phyloP scores from a whole-genome alignment of 1,140 invertebrate species.

The Orius laevigatus region DNA sequence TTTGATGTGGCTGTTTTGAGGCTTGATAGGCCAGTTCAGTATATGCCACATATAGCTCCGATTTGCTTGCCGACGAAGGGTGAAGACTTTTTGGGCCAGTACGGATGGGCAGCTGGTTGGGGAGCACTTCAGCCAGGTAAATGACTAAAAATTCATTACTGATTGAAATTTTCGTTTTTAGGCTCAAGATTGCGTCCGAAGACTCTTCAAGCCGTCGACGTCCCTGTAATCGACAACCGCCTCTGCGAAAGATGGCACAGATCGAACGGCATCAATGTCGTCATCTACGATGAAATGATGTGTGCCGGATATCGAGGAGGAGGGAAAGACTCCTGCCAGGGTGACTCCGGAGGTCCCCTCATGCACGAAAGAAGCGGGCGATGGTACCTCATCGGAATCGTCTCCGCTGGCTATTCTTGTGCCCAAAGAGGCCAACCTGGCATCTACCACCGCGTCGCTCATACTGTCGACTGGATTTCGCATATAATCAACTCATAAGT shows the following conservation, averaged over 20 bases:
- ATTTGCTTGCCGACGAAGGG: slow-evolving; percentile 84
- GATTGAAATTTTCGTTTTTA: no score
- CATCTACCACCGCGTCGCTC: slow-evolving; percentile 84
- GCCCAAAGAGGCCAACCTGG: slow-evolving; percentile 81
- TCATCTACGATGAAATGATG: slow-evolving; percentile 93
- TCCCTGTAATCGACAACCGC: slow-evolving; percentile 76
- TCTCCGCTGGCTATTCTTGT: slow-evolving; percentile 85
- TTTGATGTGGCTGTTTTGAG: slow-evolving; percentile 85
- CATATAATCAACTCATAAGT: slow-evolving; percentile 23
- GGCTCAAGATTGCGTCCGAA: slow-evolving; percentile 76
- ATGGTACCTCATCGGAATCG: slow-evolving; percentile 81
- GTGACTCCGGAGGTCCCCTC: slow-evolving; percentile 74
- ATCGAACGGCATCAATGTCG: slow-evolving; percentile 62
- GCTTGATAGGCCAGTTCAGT: slow-evolving; percentile 70
- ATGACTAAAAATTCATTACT: not conserved
- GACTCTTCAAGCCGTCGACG: slow-evolving; percentile 81
- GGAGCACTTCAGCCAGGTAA: slow-evolving; percentile 66
- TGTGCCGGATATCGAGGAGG: slow-evolving; percentile 87
- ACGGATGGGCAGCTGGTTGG: slow-evolving; percentile 87
- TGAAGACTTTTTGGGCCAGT: slow-evolving; percentile 75
- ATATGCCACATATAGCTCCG: slow-evolving; percentile 82
- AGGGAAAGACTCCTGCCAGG: slow-evolving; percentile 69
- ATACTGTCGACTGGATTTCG: slow-evolving; percentile 82
- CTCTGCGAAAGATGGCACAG: slow-evolving; percentile 59
- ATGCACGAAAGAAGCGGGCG: slow-evolving; percentile 71